These are phyloP conservation scores for Oreortyx pictus DNA, from an alignment of 2,797 vertebrate genomes.

Conservation along the genomic window DNA sequence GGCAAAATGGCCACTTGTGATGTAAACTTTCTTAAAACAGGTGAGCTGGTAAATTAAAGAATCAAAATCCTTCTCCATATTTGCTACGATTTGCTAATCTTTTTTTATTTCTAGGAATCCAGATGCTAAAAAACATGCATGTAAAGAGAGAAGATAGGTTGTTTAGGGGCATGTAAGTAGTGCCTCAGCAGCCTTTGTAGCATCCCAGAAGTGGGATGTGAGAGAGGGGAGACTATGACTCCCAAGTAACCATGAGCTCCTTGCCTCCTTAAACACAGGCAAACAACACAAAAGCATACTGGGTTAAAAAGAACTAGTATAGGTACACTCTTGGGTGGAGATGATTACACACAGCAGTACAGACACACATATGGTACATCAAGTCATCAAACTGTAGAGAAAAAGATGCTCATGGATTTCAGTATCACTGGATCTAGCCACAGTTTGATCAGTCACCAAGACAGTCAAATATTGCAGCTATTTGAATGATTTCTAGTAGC, in stretches of 20 bases:
- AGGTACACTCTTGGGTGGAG: background rate
- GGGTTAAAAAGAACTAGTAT: background rate
- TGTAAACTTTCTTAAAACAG: background rate
- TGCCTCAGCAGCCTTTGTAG: background rate
- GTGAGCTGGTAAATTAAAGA: background rate
- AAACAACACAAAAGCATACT: background rate
- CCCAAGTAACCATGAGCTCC: background rate
- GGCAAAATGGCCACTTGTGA: background rate
- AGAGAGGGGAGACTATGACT: background rate
- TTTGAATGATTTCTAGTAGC: slow-evolving; percentile 5
- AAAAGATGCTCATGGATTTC: background rate
- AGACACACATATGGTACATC: background rate
- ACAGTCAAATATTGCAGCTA: background rate
- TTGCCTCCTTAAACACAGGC: background rate
- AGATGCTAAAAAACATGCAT: background rate
- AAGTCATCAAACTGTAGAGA: background rate
- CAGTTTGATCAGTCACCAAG: background rate
- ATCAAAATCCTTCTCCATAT: background rate
- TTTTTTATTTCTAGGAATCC: background rate
- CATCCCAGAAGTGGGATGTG: background rate
- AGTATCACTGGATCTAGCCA: background rate
- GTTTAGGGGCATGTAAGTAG: background rate
- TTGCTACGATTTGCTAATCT: background rate
- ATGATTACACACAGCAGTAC: background rate
- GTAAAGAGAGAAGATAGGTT: background rate